A percentile compares a stretch with the other conserved stretches of the same genome.
phyloP scores from a whole-genome alignment of 2,888 invertebrate genomes.

The Alloscopus bannaensis region DNA sequence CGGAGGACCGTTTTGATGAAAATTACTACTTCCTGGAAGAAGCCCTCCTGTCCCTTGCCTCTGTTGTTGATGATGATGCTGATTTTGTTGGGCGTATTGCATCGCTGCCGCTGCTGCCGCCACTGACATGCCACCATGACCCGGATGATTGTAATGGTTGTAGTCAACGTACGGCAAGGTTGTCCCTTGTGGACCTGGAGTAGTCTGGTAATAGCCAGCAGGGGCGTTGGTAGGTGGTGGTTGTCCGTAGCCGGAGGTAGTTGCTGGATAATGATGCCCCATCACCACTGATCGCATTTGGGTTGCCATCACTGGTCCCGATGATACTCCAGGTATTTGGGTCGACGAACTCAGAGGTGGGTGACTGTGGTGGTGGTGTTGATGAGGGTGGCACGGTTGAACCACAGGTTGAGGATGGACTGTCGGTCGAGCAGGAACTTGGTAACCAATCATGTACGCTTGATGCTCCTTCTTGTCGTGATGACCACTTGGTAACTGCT shows the following conservation, averaged over 20 bases:
- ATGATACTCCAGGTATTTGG: too few species aligned
- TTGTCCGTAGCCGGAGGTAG: neutral
- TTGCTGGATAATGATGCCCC: conserved; percentile 16
- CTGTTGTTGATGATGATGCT: conserved; percentile 32
- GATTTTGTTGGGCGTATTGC: conserved; percentile 29
- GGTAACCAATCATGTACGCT: conserved; percentile 6
- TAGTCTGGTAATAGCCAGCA: conserved; percentile 2
- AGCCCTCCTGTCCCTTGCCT: neutral
- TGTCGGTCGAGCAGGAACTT: conserved; percentile 5
- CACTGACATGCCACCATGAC: conserved; percentile 29
- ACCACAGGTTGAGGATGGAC: conserved; percentile 11
- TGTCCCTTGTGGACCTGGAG: neutral
- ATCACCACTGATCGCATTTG: conserved; percentile 14
- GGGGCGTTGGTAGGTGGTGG: neutral
- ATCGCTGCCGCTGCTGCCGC: conserved; percentile 23
- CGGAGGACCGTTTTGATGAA: conserved; percentile 16
- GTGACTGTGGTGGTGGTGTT: neutral
- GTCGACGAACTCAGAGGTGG: neutral
- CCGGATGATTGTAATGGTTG: conserved; percentile 19
- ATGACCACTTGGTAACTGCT: too few species aligned
- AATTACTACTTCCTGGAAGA: neutral
- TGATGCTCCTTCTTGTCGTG: conserved; percentile 6
- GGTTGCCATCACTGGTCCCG: neutral
- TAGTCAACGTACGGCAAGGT: conserved; percentile 32
- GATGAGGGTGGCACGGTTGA: conserved; percentile 13